Base-by-base conservation (phyloP, 2,888 invertebrate species). In the Amblyteles armatorius region DNA sequence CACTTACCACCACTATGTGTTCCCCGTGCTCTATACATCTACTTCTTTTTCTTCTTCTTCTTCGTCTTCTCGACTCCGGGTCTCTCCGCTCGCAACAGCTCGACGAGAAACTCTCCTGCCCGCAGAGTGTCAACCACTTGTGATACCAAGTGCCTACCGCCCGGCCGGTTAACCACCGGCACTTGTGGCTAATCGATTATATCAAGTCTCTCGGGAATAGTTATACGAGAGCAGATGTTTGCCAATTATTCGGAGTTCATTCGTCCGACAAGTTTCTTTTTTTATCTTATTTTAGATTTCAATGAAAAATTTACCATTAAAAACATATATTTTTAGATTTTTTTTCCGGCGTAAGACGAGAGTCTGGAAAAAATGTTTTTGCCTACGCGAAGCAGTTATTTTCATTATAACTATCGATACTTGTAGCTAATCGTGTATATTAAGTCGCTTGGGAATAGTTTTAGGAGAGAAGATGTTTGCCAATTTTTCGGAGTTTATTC, bases 141-240 rank as follows among this genome's bases (percentile, higher is more conserved):
- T 63, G 63, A 63, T 63, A 63, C 63, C 33, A 63, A 63, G 63
- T 29, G 63, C 63, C 63, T 55, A 19, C n/a, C 52, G 19, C 52
- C 16, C 16, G 16, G 63, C 63, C 22, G 63, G 63, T 63, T 63
- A 63, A 63, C 63, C 63, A 29, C 63, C 63, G 63, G 29, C 63
- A 63, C 63, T 63, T 63, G 63, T 33, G 63, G 63, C 63, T 63
- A 63, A 63, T 63, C 63, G 63, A 63, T 63, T 63, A 63, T 63
- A 63, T 63, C 29, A 33, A 63, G 63, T 63, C 63, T 5, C 33
- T 63, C 63, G 63, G 33, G 29, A 29, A 29, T 29, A 48, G 44
- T 48, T 63, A 16, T n/a, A 33, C 63, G 13, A 29, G 63, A 63
- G 63, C 63, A 63, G 63, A 63, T 63, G 63, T 16, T 63, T 9